These are phyloP conservation scores for Xyliphius kryptos DNA, from an alignment of 2,113 vertebrate species.

Conservation along the genomic window DNA sequence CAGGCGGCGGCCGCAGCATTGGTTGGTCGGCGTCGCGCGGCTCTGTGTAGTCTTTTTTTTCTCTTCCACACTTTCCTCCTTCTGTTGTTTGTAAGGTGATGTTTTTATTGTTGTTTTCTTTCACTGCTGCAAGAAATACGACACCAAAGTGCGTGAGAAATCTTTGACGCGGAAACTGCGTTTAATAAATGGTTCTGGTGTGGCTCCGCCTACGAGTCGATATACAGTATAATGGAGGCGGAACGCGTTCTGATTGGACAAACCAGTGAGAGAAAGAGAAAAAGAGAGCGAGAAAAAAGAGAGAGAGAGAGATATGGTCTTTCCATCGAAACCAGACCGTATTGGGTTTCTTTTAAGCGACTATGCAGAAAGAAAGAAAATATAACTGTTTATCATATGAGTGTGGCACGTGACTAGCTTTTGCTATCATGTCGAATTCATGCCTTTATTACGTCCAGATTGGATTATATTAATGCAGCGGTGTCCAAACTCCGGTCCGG, in stretches of 20 bases:
- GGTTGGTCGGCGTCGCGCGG: constrained; percentile 12
- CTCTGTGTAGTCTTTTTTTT: neutral
- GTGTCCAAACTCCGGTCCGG: too few relatives aligned
- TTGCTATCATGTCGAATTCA: too few relatives aligned
- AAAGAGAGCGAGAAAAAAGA: neutral
- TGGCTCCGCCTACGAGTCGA: constrained; percentile 44
- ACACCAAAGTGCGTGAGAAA: constrained; percentile 22
- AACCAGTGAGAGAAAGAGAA: neutral
- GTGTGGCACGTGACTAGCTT: too few relatives aligned
- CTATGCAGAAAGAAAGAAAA: too few relatives aligned
- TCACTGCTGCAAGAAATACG: neutral
- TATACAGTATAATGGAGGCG: constrained; percentile 48
- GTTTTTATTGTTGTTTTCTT: neutral
- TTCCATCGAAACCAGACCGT: too few relatives aligned
- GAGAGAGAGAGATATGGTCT: neutral
- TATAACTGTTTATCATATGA: too few relatives aligned
- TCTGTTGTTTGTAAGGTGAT: neutral
- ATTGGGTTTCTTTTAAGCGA: too few relatives aligned
- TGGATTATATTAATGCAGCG: too few relatives aligned
- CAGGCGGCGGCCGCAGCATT: constrained; percentile 26
- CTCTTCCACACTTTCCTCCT: neutral
- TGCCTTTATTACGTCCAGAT: too few relatives aligned
- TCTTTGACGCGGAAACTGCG: constrained; percentile 36
- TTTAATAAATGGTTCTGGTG: constrained; percentile 48
- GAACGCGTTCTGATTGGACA: constrained; percentile 61